Base-by-base conservation (phyloP, 64 coral and sea anemone species). In the Anthopleura sola region DNA sequence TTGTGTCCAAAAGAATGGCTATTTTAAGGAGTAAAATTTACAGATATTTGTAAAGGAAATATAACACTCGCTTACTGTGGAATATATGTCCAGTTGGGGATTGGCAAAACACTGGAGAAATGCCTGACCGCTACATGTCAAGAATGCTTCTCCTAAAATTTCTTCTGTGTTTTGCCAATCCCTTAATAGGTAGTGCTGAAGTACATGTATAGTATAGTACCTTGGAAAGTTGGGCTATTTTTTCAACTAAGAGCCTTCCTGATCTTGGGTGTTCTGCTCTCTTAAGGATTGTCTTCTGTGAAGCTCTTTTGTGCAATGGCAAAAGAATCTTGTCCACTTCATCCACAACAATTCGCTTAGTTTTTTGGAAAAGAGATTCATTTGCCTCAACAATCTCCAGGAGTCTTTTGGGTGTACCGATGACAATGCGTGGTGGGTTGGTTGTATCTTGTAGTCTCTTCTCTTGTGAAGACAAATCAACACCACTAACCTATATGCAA, bases 331-430 rank as follows among this genome's bases (percentile, higher is more conserved):
- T 96, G 87, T 96, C 94, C 15, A 96, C 90, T 86, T 96, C 94
- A 81, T 96, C 94, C 53, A 96, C 88, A n/a, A 96, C 84, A 58
- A 96, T 90, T 32, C 90, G 83, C 87, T 90, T 96, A 66, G 94
- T 96, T 86, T 55, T 85, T 18, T 80, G 83, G 26, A 92, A 92
- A 21, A 96, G 80, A 13, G 83, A 75, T 33, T 87, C 85, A 54
- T 96, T 80, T 82, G 78, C 56, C 36, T 96, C 78, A 10, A 92
- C 84, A n/a, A 83, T 88, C 39, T 95, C 89, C 5, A 91, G 68
- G 40, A 95, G 86, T 85, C 90, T 91, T 76, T 95, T 95, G n/a
- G 93, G 86, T 77, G 93, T 95, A 28, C 93, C 93, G 86, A 95
- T 95, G 20, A 84, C 68, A 38, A 95, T 88, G 68, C 90, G 83